These are phyloP conservation scores for Ciconia boyciana DNA, from an alignment of 2,113 vertebrate species.

Conservation along the genomic window DNA sequence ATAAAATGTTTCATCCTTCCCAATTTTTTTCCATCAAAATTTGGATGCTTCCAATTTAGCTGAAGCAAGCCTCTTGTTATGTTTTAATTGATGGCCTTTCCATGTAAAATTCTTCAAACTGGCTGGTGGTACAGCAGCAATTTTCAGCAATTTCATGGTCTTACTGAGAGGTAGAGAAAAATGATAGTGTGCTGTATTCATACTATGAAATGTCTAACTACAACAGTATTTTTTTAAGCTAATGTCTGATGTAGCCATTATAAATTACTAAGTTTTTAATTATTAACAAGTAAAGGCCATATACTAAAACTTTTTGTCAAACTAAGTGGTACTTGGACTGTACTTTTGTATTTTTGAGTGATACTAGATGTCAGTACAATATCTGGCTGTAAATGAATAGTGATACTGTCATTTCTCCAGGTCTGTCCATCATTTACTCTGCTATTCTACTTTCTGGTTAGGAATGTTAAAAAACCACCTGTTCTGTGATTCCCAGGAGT, in stretches of 20 bases:
- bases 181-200: not conserved
- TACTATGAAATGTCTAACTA: not conserved
- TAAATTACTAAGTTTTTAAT: not conserved
- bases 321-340: not conserved
- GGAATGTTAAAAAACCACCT: not conserved
- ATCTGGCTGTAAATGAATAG: not conserved
- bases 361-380: not conserved
- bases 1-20: not conserved
- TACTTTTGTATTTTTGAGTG: not conserved
- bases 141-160: not conserved
- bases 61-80: not conserved
- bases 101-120: not conserved
- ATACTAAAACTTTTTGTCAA: not conserved
- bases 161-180: not conserved
- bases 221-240: not conserved
- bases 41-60: not conserved
- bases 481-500: not conserved
- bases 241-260: not conserved
- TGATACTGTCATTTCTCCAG: not conserved
- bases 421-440: not conserved
- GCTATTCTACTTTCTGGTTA: not conserved
- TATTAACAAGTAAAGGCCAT: not conserved
- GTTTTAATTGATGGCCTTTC: not conserved
- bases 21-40: not conserved
- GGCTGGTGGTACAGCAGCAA: not conserved